These are phyloP conservation scores for Hippocampus zosterae DNA, from an alignment of 2,113 vertebrate genomes.

Conservation along the genomic window DNA sequence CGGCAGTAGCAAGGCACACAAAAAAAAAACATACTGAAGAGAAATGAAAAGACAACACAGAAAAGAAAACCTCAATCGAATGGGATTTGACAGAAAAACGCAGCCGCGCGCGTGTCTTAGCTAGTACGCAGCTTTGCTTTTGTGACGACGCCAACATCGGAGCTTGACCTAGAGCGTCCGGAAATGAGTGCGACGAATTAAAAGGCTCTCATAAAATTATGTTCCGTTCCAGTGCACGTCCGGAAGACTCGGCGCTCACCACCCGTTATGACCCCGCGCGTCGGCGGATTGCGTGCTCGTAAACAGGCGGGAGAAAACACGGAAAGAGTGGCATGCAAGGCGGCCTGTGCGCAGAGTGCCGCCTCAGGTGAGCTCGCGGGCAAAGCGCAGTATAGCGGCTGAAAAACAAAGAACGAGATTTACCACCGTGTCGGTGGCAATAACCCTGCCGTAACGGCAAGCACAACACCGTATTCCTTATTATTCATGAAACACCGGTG, in stretches of 20 bases:
- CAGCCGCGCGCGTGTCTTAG: conserved; percentile 14
- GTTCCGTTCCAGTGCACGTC: conserved; percentile 61
- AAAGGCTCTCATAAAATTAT: conserved; percentile 66
- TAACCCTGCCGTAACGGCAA: conserved; percentile 26
- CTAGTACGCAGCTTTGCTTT: conserved; percentile 8
- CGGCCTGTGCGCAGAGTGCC: conserved; percentile 1
- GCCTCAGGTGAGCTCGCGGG: conserved; percentile 42
- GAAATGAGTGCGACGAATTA: conserved; percentile 63
- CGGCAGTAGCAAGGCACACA: conserved; percentile 33
- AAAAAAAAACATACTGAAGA: conserved; percentile 32
- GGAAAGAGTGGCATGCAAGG: conserved; percentile 5
- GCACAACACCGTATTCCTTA: conserved; percentile 21
- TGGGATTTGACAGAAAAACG: conserved; percentile 49
- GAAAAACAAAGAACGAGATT: conserved; percentile 33
- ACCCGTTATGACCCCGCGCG: conserved; percentile 37
- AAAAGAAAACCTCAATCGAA: conserved; percentile 46
- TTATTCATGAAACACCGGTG: conserved; percentile 48
- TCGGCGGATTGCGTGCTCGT: background rate
- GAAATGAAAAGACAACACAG: conserved; percentile 21
- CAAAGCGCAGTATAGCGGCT: conserved; percentile 24
- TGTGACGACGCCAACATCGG: conserved; percentile 20
- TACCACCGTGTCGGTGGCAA: conserved; percentile 33
- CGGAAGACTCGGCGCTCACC: conserved; percentile 54
- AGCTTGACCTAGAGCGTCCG: conserved; percentile 65
- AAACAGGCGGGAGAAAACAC: conserved; percentile 4